phyloP scores from a whole-genome alignment of 2,888 invertebrate species.

The Crepidodera aurea region DNA sequence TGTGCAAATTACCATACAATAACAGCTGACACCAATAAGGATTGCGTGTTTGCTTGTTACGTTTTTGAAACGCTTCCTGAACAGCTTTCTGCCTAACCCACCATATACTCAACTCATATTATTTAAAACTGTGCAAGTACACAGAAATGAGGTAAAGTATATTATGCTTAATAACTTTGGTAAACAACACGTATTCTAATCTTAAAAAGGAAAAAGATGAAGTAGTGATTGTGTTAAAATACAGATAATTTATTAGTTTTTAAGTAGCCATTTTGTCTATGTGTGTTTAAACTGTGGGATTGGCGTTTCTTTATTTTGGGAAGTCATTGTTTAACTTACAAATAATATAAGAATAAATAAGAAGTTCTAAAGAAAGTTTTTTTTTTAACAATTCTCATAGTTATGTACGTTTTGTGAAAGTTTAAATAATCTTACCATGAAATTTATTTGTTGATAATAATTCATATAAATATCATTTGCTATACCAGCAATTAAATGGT shows the following conservation, averaged over 20 bases:
- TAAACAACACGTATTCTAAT: background rate
- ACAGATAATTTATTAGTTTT: background rate
- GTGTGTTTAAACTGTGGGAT: background rate
- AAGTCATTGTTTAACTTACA: no score
- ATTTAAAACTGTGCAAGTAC: background rate
- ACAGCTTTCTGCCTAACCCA: background rate
- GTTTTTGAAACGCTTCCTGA: background rate
- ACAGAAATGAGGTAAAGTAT: background rate
- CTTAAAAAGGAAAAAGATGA: background rate
- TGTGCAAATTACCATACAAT: background rate
- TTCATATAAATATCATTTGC: no score
- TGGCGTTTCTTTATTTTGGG: background rate
- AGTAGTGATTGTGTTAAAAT: slow-evolving; percentile 1
- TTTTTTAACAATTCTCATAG: no score
- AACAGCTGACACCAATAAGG: background rate
- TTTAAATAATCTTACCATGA: no score
- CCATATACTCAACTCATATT: background rate
- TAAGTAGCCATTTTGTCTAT: slow-evolving; percentile 1
- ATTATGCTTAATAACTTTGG: background rate
- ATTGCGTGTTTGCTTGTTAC: background rate
- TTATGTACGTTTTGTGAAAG: no score
- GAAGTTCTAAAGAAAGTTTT: no score
- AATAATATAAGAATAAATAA: no score
- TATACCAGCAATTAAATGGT: no score
- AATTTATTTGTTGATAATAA: no score